Percentiles rank a stretch among this genome's conserved stretches.
These are phyloP conservation scores for Acrocephalus arundinaceus DNA, from an alignment of 2,113 vertebrate genomes.

Conservation along the genomic window DNA sequence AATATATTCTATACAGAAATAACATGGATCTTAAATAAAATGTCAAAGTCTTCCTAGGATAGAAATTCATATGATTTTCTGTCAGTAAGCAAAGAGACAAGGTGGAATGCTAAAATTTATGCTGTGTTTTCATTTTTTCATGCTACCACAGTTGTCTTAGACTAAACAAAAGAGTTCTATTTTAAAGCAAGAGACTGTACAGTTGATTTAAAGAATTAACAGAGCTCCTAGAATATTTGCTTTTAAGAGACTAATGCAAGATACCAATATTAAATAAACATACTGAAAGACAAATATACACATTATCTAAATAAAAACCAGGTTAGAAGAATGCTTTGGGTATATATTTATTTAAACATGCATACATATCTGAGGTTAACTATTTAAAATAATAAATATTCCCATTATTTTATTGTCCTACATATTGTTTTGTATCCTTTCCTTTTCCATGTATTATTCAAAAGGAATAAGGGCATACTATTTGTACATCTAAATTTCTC, in stretches of 20 bases:
- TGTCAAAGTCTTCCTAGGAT: neutral
- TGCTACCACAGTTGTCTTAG: neutral
- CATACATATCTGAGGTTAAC: neutral
- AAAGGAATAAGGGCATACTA: neutral
- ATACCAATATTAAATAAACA: neutral
- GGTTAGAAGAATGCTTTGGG: neutral
- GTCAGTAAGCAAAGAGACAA: neutral
- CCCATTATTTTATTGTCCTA: neutral
- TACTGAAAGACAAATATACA: neutral
- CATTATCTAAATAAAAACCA: neutral
- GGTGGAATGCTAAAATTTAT: neutral
- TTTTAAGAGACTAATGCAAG: neutral
- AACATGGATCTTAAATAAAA: neutral
- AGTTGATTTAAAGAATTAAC: slow-evolving; percentile 5
- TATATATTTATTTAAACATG: neutral
- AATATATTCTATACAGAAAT: neutral
- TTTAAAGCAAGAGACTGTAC: neutral
- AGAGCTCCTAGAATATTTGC: neutral
- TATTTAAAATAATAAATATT: neutral
- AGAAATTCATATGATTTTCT: neutral
- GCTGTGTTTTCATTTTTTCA: neutral
- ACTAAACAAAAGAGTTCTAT: neutral
- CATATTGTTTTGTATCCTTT: neutral
- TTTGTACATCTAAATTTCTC: neutral
- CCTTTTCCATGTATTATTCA: neutral